Conservation (phyloP, 2,113 vertebrate genomes). For the Lepus timidus region DNA sequence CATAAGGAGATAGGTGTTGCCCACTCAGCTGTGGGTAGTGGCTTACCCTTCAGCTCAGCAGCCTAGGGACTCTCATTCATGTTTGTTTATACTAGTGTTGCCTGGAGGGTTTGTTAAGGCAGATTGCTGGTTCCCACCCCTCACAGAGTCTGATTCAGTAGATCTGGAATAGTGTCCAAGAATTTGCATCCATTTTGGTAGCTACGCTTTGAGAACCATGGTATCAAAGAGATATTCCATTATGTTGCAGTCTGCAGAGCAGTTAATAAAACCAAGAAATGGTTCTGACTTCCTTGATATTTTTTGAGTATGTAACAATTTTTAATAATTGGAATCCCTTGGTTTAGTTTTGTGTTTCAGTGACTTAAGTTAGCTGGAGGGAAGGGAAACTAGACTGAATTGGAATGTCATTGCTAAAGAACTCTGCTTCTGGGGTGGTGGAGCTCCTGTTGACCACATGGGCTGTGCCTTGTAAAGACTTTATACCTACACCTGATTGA, state of each 20-base stretch:
- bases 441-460: background rate
- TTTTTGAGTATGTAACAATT: conserved; percentile 4
- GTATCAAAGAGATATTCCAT: background rate
- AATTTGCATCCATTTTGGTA: background rate
- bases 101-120: background rate
- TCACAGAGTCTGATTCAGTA: background rate
- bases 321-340: conserved; percentile 31
- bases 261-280: background rate
- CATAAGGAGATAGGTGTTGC: background rate
- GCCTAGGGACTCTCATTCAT: background rate
- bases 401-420: background rate
- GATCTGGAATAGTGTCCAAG: background rate
- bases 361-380: background rate
- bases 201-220: conserved; percentile 24
- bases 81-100: background rate
- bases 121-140: background rate
- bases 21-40: background rate
- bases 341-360: conserved; percentile 16
- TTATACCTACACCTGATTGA: background rate
- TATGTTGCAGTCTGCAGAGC: background rate
- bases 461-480: background rate
- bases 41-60: background rate
- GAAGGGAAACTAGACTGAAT: background rate
- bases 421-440: background rate
- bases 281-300: background rate